Percentiles rank a stretch among this genome's conserved stretches.
Conservation (phyloP, 2,113 vertebrate genomes). For the Herpailurus yagouaroundi region DNA sequence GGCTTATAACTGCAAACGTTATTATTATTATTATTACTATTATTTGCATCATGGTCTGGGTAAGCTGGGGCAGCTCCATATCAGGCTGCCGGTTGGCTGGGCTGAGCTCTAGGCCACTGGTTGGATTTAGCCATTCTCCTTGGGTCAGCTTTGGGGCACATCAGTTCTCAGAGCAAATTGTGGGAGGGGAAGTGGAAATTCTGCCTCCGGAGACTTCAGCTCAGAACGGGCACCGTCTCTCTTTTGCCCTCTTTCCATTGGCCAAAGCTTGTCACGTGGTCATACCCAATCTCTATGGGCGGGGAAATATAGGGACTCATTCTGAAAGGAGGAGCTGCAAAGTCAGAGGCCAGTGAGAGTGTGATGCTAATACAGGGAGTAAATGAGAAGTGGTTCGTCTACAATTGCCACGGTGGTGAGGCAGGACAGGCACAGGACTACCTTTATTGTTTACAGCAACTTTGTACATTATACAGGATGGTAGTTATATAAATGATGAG, state of each 20-base stretch:
- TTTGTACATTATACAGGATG: background rate
- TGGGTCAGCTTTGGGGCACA: background rate
- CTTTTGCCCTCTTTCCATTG: background rate
- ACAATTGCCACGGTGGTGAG: background rate
- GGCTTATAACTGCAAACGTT: background rate
- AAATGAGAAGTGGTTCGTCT: background rate
- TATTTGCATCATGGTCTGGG: background rate
- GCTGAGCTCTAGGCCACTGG: background rate
- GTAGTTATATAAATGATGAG: background rate
- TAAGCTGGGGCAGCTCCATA: background rate
- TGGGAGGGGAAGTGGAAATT: background rate
- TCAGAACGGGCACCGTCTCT: background rate
- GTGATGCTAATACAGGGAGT: background rate
- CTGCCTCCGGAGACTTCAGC: background rate
- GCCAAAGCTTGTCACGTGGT: background rate
- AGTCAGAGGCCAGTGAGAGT: background rate
- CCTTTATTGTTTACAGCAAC: background rate
- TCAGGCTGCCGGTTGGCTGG: background rate
- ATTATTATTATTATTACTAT: background rate
- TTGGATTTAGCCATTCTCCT: background rate
- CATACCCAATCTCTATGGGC: background rate
- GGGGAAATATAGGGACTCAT: background rate
- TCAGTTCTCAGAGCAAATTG: background rate
- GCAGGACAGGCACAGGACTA: background rate
- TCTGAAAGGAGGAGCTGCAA: background rate